A percentile compares a stretch with the other conserved stretches of the same genome.
These are phyloP conservation scores for Morelia viridis DNA, from an alignment of 2,797 vertebrate genomes.

Conservation along the genomic window DNA sequence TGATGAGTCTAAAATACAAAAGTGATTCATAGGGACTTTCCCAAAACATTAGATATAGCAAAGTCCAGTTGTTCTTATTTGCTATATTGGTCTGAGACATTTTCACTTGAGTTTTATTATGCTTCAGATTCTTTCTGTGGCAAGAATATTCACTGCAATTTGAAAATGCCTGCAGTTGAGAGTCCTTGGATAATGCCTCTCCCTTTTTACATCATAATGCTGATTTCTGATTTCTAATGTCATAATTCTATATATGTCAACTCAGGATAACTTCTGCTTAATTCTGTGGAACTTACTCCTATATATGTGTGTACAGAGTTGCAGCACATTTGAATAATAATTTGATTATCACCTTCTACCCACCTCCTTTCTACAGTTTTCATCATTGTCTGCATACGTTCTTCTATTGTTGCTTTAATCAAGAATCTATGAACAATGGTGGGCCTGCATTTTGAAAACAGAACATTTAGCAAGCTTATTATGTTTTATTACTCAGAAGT, in stretches of 20 bases:
- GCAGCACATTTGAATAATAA: neutral
- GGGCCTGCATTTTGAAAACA: conserved; percentile 73
- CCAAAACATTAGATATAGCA: neutral
- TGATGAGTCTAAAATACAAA: neutral
- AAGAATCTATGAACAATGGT: conserved; percentile 97
- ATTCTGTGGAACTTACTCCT: neutral
- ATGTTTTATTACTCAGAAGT: neutral
- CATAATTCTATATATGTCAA: neutral
- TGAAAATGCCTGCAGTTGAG: neutral
- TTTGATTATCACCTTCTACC: neutral
- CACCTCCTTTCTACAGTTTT: conserved; percentile 93
- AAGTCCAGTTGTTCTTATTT: neutral
- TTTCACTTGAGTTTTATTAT: conserved; percentile 6
- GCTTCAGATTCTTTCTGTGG: neutral
- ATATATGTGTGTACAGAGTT: neutral
- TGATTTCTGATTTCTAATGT: neutral
- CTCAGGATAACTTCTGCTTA: neutral
- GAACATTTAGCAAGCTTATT: conserved; percentile 15
- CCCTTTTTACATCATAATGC: neutral
- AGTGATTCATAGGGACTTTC: neutral
- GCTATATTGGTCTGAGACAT: neutral
- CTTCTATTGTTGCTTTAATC: conserved; percentile 98
- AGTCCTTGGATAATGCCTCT: neutral
- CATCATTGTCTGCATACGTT: conserved; percentile 96
- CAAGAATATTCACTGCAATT: neutral